Conservation (phyloP, 2,888 invertebrate genomes). For the Parelbella ahira region DNA sequence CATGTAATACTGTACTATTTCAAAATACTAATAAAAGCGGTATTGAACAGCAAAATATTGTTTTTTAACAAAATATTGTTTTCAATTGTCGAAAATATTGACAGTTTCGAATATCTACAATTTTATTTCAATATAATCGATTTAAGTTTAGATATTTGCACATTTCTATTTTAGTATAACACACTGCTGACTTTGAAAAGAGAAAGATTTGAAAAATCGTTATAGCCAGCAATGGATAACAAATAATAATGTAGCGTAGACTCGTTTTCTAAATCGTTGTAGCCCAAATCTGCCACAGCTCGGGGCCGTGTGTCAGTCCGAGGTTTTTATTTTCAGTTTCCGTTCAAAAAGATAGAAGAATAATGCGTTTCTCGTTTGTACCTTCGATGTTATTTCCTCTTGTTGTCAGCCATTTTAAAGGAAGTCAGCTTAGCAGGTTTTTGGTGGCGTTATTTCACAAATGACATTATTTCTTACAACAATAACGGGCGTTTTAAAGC, state of each 20-base stretch:
- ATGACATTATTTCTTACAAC: constrained; percentile 15
- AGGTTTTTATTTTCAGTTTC: constrained; percentile 25
- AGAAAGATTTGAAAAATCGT: neutral
- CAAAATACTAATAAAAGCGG: too few relatives aligned
- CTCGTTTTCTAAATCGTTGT: neutral
- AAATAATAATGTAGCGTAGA: neutral
- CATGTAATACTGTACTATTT: too few relatives aligned
- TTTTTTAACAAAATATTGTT: too few relatives aligned
- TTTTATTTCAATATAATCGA: too few relatives aligned
- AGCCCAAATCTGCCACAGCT: constrained; percentile 8
- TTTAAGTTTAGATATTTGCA: too few relatives aligned
- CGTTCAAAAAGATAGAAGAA: constrained; percentile 20
- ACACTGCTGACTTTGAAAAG: neutral
- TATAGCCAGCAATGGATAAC: constrained; percentile 2
- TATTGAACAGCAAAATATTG: too few relatives aligned
- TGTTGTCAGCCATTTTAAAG: constrained; percentile 25
- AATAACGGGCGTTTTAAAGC: constrained; percentile 13
- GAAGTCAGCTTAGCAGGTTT: constrained; percentile 23
- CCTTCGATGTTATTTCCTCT: constrained; percentile 23
- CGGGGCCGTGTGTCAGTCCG: constrained; percentile 22
- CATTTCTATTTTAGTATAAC: too few relatives aligned
- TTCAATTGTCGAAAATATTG: too few relatives aligned
- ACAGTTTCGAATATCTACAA: too few relatives aligned
- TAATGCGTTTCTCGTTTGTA: constrained; percentile 25
- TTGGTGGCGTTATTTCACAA: constrained; percentile 20